Evolutionary conservation across 2,113 vertebrate species (phyloP), one percentile per base, ranked within the genome.

Genomic region (Pleuronectes platessa): DNA sequence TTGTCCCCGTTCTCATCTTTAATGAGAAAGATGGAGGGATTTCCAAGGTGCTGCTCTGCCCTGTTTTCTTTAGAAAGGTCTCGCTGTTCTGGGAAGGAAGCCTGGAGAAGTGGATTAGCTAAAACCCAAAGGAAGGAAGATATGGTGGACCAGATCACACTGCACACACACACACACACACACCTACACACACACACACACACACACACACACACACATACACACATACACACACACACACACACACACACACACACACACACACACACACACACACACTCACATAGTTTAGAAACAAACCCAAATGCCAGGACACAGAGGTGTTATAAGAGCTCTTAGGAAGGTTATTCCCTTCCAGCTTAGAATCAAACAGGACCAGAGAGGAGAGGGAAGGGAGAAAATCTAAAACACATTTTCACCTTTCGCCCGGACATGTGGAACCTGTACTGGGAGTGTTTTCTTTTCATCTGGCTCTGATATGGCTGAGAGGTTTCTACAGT

Each of bases 1-100:
- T 83, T 27, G 78, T 92, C 87, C 82, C 89, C 85, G 90, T 88
- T 87, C 80, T 83, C 69, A 55, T 82, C 69, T 88, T 89, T 90
- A 93, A 90, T 89, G 81, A 90, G 88, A 85, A 86, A 89, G 81
- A 75, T 71, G 81, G 86, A 80, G 79, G 86, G 93, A 92, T 92
- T 92, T 94, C 82, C 59, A 89, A 88, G 83, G 86, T 92, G 87
- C 87, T 89, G 86, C 82, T 81, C 69, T 42, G 87, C 67, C 53
- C 85, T 92, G 91, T 94, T 94, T 94, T 90, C 88, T 89, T 94
- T 91, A 92, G 88, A 93, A 83, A 90, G 85, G 88, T 83, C 81
- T 90, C 74, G 49, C 78, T 90, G 90, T 91, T 93, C 89, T 90
- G 79, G 90, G 87, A 93, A 91, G 89, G 87, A 90, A 88, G 88